Conservation (phyloP, 2,113 vertebrate genomes). For the Amphilophus citrinellus region DNA sequence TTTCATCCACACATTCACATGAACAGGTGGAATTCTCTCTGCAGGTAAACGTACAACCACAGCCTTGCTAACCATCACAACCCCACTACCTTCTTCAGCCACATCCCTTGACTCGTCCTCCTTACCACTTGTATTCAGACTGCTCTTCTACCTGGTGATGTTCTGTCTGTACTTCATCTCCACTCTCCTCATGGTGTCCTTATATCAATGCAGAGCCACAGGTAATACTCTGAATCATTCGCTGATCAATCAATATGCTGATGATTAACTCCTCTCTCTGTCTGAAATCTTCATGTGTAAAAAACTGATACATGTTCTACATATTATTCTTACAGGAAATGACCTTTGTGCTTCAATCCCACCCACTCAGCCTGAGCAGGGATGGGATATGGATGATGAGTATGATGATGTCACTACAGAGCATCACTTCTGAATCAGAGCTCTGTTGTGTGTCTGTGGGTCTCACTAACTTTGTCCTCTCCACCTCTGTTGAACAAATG, state of each 20-base stretch:
- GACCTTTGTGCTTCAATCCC: fast-evolving
- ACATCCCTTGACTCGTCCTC: too few species aligned
- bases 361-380: fast-evolving
- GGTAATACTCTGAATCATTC: too few species aligned
- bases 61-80: too few species aligned
- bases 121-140: too few species aligned
- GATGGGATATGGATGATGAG: background rate
- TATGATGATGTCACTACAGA: background rate
- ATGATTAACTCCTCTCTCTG: background rate
- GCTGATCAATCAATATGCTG: background rate
- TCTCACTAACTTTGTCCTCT: background rate
- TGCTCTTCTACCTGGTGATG: too few species aligned
- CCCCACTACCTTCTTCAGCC: too few species aligned
- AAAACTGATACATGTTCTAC: background rate
- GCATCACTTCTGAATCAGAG: background rate
- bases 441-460: background rate
- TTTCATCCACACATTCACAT: too few species aligned
- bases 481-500: background rate
- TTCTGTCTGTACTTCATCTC: too few species aligned
- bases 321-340: background rate
- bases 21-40: too few species aligned
- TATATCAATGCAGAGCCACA: too few species aligned
- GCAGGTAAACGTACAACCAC: too few species aligned
- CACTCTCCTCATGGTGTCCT: too few species aligned
- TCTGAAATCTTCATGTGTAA: background rate